Conservation (phyloP, 2,888 invertebrate genomes). For the Tipula helvola region DNA sequence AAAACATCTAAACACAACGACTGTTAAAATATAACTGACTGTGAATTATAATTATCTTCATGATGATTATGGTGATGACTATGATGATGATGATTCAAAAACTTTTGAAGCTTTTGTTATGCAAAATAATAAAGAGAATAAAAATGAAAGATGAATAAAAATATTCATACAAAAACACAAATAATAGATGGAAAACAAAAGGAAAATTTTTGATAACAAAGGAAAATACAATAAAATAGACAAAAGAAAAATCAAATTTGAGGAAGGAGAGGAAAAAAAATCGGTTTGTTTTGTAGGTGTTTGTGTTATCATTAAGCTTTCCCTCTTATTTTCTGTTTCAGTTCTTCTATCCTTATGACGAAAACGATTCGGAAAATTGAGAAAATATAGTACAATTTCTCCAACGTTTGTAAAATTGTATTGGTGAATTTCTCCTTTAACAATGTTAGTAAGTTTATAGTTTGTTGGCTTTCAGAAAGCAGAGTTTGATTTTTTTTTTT, state of each 20-base stretch:
- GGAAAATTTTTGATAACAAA: not conserved
- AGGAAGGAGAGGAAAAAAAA: not conserved
- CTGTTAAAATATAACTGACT: not conserved
- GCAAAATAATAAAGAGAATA: not conserved
- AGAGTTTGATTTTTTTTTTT: not conserved
- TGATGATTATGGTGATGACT: not conserved
- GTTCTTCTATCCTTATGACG: not conserved
- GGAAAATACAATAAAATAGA: not conserved
- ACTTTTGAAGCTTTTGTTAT: not conserved
- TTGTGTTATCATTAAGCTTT: not conserved
- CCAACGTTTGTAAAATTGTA: not conserved
- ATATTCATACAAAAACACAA: not conserved
- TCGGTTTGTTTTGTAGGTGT: not conserved
- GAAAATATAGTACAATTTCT: not conserved
- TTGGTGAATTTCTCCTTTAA: not conserved
- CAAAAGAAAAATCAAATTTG: not conserved
- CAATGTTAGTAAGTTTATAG: not conserved
- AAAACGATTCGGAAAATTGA: not conserved
- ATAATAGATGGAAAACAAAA: slow-evolving; percentile 4
- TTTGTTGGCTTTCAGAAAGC: not conserved
- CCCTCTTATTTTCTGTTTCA: not conserved
- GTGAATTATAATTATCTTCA: not conserved
- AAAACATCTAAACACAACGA: not conserved
- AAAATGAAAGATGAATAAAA: not conserved
- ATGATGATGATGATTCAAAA: not conserved